phyloP scores from a whole-genome alignment of 1,140 invertebrate genomes.

The Brachionus asplanchnoidis region DNA sequence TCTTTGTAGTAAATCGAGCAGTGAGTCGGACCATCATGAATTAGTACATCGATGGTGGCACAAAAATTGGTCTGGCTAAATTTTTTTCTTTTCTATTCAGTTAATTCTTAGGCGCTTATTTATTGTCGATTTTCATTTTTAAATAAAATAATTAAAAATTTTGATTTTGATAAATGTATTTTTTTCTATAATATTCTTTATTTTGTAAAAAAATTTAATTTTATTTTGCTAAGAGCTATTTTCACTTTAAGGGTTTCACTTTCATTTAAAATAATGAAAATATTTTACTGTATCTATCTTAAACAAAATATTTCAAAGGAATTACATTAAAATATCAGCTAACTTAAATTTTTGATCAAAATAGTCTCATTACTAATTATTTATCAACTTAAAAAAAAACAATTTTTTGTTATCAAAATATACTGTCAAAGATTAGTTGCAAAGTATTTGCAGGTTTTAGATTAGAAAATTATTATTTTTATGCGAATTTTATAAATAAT shows the following conservation, averaged over 20 bases:
- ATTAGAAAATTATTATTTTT: no score
- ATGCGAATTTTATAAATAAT: no score
- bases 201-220: no score
- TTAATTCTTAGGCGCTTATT: not conserved
- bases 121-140: not conserved
- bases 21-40: not conserved
- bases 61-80: slow-evolving; percentile 6
- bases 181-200: no score
- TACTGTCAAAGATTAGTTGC: no score
- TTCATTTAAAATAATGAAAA: no score
- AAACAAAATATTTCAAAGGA: not conserved
- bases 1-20: not conserved
- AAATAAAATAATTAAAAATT: not conserved
- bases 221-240: no score
- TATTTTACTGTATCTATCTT: not conserved
- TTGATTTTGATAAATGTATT: not conserved
- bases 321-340: no score
- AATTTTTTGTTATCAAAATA: not conserved
- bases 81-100: not conserved
- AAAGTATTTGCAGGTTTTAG: no score
- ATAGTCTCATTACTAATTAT: no score
- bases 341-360: no score
- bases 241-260: no score
- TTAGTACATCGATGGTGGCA: not conserved
- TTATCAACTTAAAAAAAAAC: not conserved